Evolutionary conservation across 2,797 vertebrate species (phyloP).

Genomic region (Anableps anableps): DNA sequence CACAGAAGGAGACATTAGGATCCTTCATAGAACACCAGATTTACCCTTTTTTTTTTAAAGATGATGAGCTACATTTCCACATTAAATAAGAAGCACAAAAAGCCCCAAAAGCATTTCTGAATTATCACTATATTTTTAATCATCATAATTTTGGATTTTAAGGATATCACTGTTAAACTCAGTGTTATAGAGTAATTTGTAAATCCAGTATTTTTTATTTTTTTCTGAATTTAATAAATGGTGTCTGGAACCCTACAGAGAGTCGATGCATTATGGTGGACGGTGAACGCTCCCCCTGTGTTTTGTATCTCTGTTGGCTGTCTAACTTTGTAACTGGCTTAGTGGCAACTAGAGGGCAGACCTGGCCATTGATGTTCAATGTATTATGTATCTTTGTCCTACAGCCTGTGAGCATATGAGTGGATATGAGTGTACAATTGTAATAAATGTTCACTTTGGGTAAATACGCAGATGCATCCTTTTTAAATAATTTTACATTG

Average conservation of each 20-base stretch:
- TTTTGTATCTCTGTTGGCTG: conserved; percentile 20
- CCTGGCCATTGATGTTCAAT: conserved; percentile 62
- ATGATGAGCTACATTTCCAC: conserved; percentile 10
- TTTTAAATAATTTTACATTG: neutral
- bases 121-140: neutral
- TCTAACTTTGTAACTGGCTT: conserved; percentile 61
- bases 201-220: neutral
- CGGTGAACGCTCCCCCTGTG: neutral
- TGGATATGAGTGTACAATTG: neutral
- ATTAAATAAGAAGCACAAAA: neutral
- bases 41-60: conserved; percentile 31
- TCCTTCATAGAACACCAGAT: conserved; percentile 42
- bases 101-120: neutral
- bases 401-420: conserved; percentile 5
- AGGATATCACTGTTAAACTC: neutral
- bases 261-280: neutral
- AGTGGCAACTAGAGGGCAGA: conserved; percentile 80
- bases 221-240: neutral
- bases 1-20: conserved; percentile 61
- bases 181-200: neutral
- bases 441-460: neutral
- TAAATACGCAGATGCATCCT: neutral
- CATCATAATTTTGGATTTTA: neutral
- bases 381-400: conserved; percentile 19
- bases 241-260: neutral